Conservation (phyloP, 2,888 invertebrate genomes). For the Nipponacmea schrenckii region DNA sequence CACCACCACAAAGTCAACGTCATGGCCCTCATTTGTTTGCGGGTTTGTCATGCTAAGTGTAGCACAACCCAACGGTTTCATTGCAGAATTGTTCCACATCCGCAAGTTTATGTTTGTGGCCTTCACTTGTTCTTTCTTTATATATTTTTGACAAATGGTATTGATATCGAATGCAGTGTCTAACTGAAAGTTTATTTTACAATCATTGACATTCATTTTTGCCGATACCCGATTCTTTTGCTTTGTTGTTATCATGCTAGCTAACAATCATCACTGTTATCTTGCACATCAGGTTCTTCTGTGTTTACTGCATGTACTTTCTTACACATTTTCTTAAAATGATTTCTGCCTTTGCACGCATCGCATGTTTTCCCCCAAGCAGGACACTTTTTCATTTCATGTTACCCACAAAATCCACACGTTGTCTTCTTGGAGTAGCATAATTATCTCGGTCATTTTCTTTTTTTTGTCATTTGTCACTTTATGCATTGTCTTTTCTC, state of each 20-base stretch:
- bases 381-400: conserved; percentile 7
- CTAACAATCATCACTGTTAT: no score
- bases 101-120: neutral
- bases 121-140: conserved; percentile 11
- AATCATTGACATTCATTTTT: no score
- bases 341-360: conserved; percentile 8
- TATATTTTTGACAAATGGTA: conserved; percentile 18
- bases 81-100: conserved; percentile 15
- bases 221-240: no score
- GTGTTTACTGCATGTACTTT: no score
- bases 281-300: no score
- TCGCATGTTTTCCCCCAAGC: conserved; percentile 10
- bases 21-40: neutral
- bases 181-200: conserved; percentile 14
- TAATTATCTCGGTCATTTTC: no score
- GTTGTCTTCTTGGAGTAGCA: no score
- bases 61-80: conserved; percentile 14
- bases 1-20: conserved; percentile 1
- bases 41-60: neutral
- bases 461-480: neutral
- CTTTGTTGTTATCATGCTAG: no score
- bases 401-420: no score
- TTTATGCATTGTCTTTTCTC: neutral
- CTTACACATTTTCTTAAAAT: no score
- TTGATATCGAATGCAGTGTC: conserved; percentile 23